phyloP scores from a whole-genome alignment of 2,797 vertebrate genomes.

The Falco biarmicus region DNA sequence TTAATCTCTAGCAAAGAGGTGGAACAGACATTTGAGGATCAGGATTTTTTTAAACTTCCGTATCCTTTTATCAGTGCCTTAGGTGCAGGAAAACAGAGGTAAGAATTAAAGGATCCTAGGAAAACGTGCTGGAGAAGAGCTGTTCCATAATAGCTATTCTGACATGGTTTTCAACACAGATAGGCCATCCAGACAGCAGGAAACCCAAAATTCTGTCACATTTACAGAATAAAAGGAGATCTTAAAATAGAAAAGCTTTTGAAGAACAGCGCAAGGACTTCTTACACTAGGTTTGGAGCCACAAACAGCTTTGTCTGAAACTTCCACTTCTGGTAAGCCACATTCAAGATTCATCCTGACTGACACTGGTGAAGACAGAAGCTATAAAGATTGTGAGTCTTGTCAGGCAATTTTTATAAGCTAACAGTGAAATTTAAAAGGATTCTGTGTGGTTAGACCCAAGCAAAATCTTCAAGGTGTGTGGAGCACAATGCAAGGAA shows the following conservation, averaged over 20 bases:
- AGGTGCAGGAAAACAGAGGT: neutral
- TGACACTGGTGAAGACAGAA: neutral
- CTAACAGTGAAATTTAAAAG: neutral
- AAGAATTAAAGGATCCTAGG: neutral
- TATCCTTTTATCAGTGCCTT: neutral
- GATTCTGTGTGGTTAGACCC: neutral
- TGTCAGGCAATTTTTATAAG: neutral
- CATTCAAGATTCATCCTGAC: neutral
- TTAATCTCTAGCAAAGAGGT: neutral
- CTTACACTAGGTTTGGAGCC: neutral
- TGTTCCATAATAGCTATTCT: neutral
- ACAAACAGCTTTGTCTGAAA: neutral
- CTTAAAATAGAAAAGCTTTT: neutral
- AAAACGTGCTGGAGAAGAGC: neutral
- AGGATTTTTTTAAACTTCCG: neutral
- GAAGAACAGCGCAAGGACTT: neutral
- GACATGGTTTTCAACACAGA: neutral
- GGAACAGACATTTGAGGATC: neutral
- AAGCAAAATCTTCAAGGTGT: neutral
- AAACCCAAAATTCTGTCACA: neutral
- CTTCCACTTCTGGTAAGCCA: neutral
- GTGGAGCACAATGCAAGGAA: neutral
- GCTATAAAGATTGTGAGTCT: neutral
- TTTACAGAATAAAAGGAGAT: neutral
- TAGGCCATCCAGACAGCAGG: neutral